These are phyloP conservation scores for Anolis sagrei DNA, from an alignment of 2,113 vertebrate genomes.

Conservation along the genomic window DNA sequence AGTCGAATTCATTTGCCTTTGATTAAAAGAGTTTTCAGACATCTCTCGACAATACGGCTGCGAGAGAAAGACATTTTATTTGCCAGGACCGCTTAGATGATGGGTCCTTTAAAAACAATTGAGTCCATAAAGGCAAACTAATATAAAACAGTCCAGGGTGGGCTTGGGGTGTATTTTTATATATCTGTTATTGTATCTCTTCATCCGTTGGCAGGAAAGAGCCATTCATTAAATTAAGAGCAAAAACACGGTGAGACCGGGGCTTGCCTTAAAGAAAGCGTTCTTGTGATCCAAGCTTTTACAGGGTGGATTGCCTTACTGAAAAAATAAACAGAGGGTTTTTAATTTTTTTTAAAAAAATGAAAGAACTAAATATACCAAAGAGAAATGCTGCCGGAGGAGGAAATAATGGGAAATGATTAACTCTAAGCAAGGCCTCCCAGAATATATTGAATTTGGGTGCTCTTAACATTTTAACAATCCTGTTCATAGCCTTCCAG, in stretches of 20 bases:
- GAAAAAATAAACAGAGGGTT: conserved; percentile 68
- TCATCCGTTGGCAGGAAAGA: conserved; percentile 66
- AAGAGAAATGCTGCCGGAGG: conserved; percentile 73
- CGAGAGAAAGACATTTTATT: conserved; percentile 55
- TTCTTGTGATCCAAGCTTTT: conserved; percentile 72
- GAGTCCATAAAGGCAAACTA: conserved; percentile 70
- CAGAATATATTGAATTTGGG: not conserved
- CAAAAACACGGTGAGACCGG: conserved; percentile 55
- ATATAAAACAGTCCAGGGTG: conserved; percentile 66
- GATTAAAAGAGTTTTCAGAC: conserved; percentile 63
- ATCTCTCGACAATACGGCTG: conserved; percentile 63
- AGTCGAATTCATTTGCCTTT: conserved; percentile 54
- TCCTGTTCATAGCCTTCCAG: conserved; percentile 51
- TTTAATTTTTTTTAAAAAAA: conserved; percentile 22
- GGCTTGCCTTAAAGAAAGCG: conserved; percentile 75
- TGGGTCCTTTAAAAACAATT: conserved; percentile 73
- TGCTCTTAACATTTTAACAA: conserved; percentile 42
- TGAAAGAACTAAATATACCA: conserved; percentile 77
- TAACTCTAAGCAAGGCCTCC: conserved; percentile 59
- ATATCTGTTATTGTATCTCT: conserved; percentile 62
- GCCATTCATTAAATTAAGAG: conserved; percentile 76
- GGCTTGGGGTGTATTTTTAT: conserved; percentile 72
- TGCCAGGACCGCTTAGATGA: conserved; percentile 61
- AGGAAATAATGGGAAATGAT: conserved; percentile 72
- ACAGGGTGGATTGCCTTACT: conserved; percentile 75